These are phyloP conservation scores for Gymnoscelis rufifasciata DNA, from an alignment of 2,888 invertebrate species.

Conservation along the genomic window DNA sequence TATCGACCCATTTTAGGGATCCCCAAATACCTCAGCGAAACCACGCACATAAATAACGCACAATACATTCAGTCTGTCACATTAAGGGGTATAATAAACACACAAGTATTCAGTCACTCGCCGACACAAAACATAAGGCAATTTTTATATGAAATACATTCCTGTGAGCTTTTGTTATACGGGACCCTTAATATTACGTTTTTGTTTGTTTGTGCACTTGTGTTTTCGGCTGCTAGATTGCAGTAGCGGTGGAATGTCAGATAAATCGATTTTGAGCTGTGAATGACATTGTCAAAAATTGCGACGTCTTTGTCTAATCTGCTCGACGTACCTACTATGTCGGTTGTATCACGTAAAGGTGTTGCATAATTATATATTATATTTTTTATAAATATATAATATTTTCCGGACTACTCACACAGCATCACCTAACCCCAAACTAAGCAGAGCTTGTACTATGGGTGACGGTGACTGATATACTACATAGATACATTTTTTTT, in stretches of 20 bases:
- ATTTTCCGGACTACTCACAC: no score
- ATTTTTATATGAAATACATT: slow-evolving; percentile 36
- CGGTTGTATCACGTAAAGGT: no score
- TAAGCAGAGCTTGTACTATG: no score
- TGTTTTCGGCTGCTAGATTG: slow-evolving; percentile 31
- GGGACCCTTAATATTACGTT: slow-evolving; percentile 32
- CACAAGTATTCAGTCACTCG: slow-evolving; percentile 56
- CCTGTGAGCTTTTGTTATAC: slow-evolving; percentile 25
- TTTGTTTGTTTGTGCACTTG: slow-evolving; percentile 29
- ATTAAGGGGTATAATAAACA: slow-evolving; percentile 60
- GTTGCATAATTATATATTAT: no score
- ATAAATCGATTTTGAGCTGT: slow-evolving; percentile 22
- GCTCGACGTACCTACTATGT: no score
- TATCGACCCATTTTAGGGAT: slow-evolving; percentile 17
- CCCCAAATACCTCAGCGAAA: slow-evolving; percentile 16
- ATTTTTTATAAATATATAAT: no score
- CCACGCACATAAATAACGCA: slow-evolving; percentile 41
- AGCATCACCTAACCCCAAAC: no score
- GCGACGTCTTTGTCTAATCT: no score
- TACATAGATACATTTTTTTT: no score
- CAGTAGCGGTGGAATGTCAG: slow-evolving; percentile 30
- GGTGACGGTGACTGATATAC: no score
- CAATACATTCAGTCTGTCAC: slow-evolving; percentile 65
- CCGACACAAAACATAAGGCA: slow-evolving; percentile 49
- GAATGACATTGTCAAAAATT: no score